Conservation (phyloP, 2,888 invertebrate genomes). For the Caenorhabditis zanzibari region DNA sequence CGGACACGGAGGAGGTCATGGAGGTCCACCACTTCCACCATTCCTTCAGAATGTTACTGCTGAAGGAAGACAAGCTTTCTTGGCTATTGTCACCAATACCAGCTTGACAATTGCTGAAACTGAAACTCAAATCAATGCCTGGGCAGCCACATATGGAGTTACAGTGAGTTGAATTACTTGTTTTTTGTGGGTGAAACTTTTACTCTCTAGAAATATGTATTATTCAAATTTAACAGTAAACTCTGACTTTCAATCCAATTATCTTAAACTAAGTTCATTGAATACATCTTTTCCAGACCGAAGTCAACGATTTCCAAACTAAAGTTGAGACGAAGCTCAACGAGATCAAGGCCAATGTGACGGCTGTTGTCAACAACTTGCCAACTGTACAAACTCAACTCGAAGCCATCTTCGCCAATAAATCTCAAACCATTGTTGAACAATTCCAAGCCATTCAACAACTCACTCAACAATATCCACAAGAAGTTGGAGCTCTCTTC, state of each 20-base stretch:
- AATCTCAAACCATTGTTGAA: conserved; percentile 57
- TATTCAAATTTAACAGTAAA: background rate
- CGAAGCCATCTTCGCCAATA: conserved; percentile 61
- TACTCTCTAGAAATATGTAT: background rate
- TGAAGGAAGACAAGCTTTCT: conserved; percentile 55
- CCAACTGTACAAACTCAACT: conserved; percentile 43
- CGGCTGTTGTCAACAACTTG: conserved; percentile 49
- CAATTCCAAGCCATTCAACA: conserved; percentile 40
- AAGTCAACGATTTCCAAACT: conserved; percentile 42
- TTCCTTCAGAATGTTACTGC: conserved; percentile 57
- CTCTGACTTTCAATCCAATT: too few relatives aligned
- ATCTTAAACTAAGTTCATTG: too few relatives aligned
- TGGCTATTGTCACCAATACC: conserved; percentile 45
- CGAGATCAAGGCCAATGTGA: conserved; percentile 59
- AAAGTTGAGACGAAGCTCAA: conserved; percentile 44
- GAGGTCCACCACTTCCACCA: conserved; percentile 43
- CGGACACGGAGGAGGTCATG: conserved; percentile 45
- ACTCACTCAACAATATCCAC: conserved; percentile 43
- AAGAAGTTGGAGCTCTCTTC: conserved; percentile 51
- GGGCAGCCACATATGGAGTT: conserved; percentile 58
- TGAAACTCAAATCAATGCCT: conserved; percentile 35
- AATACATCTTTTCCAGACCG: conserved; percentile 22
- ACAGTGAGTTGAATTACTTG: conserved; percentile 22
- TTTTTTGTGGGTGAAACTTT: too few relatives aligned
- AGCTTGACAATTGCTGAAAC: conserved; percentile 44